Evolutionary conservation across 2,888 invertebrate genomes (phyloP).

Genomic region (Drosophila flavopinicola): DNA sequence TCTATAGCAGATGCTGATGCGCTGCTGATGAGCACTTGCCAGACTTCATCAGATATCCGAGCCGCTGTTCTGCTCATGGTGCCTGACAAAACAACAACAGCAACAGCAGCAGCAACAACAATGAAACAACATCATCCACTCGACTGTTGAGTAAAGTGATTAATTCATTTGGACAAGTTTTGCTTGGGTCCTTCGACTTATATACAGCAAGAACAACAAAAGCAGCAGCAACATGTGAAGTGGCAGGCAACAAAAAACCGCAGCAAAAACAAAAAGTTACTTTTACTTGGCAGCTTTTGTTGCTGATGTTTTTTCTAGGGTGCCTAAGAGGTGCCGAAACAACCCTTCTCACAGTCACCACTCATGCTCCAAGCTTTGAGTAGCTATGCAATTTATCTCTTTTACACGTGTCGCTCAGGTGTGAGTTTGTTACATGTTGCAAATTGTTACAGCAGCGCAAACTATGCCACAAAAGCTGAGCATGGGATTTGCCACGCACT

Average conservation of each 20-base stretch:
- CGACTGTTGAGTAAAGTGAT: conserved; percentile 70
- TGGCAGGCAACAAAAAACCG: conserved; percentile 40
- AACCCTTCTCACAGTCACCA: neutral
- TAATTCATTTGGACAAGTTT: conserved; percentile 80
- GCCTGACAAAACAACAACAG: conserved; percentile 25
- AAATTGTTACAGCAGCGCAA: conserved; percentile 47
- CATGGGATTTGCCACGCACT: conserved; percentile 32
- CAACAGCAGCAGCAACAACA: conserved; percentile 45
- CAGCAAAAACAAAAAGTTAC: conserved; percentile 59
- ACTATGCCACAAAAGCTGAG: conserved; percentile 36
- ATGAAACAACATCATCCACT: conserved; percentile 65
- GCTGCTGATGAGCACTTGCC: conserved; percentile 66
- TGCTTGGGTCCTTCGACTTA: conserved; percentile 27
- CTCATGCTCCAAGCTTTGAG: conserved; percentile 30
- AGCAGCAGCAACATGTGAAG: conserved; percentile 30
- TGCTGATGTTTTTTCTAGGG: conserved; percentile 28
- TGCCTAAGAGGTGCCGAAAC: conserved; percentile 1
- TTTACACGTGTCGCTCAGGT: conserved; percentile 39
- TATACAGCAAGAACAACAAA: conserved; percentile 23
- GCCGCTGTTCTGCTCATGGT: conserved; percentile 24
- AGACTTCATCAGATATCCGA: conserved; percentile 59
- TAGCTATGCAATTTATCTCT: conserved; percentile 68
- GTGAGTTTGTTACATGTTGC: conserved; percentile 29
- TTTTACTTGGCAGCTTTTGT: conserved; percentile 67
- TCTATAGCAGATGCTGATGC: conserved; percentile 6